Evolutionary conservation across 2,113 vertebrate species (phyloP).

Genomic region (Chauna torquata): DNA sequence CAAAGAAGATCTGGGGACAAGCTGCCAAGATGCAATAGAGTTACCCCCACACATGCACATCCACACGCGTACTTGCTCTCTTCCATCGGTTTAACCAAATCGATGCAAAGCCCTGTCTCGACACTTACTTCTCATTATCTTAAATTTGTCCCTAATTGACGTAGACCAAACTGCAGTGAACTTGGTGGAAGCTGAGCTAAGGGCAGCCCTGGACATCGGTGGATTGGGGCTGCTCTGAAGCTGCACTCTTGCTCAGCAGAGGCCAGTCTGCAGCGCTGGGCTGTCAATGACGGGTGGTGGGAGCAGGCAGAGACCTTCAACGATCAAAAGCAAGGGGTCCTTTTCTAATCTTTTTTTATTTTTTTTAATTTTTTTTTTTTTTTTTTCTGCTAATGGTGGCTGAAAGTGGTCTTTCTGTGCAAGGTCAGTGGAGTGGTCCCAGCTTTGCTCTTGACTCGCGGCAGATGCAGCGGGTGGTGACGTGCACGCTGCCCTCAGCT

Average conservation of each 20-base stretch:
- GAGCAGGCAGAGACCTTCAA: background rate
- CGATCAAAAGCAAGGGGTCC: rapidly evolving
- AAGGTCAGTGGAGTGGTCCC: background rate
- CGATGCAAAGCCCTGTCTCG: constrained; percentile 24
- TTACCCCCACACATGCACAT: rapidly evolving
- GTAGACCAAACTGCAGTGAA: background rate
- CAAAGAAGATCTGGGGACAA: background rate
- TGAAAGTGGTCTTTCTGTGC: rapidly evolving
- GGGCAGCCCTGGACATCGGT: background rate
- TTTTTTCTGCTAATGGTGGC: background rate
- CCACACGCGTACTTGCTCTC: background rate
- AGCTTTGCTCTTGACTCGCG: background rate
- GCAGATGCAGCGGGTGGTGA: background rate
- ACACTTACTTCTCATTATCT: constrained; percentile 40
- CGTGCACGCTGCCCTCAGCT: rapidly evolving
- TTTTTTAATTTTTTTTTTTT: background rate
- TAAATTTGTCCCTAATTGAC: constrained; percentile 33
- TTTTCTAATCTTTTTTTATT: background rate
- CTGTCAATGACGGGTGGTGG: background rate
- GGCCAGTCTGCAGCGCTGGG: rapidly evolving
- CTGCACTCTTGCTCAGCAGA: background rate
- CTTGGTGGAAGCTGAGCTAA: background rate
- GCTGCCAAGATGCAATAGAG: background rate
- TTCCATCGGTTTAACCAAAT: background rate
- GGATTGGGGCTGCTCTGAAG: background rate